These are phyloP conservation scores for Himalopsyche kuldschensis DNA, from an alignment of 2,888 invertebrate species.

Conservation along the genomic window DNA sequence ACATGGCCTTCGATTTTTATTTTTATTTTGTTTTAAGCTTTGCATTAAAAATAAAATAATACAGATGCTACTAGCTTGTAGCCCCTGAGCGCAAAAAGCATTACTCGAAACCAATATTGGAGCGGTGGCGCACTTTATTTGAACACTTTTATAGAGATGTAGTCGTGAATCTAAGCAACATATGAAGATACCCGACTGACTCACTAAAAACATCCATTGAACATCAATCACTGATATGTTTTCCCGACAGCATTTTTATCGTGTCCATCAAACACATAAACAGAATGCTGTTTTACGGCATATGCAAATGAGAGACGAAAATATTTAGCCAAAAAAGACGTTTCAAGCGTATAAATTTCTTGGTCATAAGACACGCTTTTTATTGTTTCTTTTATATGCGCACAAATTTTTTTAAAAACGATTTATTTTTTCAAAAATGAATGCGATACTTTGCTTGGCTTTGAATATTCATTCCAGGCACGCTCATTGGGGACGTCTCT, in stretches of 20 bases:
- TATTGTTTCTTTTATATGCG: not conserved
- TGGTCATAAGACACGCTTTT: not conserved
- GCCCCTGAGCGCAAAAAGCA: not conserved
- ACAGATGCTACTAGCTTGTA: no score
- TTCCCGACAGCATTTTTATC: not conserved
- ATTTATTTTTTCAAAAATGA: no score
- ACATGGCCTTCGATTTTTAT: no score
- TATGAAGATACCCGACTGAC: not conserved
- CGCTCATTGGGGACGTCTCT: no score
- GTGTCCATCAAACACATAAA: not conserved
- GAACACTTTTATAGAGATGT: slow-evolving; percentile 19
- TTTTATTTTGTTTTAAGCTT: no score
- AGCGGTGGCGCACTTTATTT: slow-evolving; percentile 24
- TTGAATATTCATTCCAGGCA: no score
- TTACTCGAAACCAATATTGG: slow-evolving; percentile 12
- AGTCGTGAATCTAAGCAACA: slow-evolving; percentile 24
- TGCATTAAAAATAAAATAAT: no score
- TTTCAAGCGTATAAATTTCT: not conserved
- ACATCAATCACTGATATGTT: not conserved
- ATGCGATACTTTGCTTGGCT: no score
- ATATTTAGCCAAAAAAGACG: not conserved
- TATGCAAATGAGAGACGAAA: not conserved
- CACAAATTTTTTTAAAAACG: no score
- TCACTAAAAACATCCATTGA: not conserved
- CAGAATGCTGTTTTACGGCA: not conserved